Base-by-base conservation (phyloP, 2,113 vertebrate genomes). In the Cheirogaleus medius region DNA sequence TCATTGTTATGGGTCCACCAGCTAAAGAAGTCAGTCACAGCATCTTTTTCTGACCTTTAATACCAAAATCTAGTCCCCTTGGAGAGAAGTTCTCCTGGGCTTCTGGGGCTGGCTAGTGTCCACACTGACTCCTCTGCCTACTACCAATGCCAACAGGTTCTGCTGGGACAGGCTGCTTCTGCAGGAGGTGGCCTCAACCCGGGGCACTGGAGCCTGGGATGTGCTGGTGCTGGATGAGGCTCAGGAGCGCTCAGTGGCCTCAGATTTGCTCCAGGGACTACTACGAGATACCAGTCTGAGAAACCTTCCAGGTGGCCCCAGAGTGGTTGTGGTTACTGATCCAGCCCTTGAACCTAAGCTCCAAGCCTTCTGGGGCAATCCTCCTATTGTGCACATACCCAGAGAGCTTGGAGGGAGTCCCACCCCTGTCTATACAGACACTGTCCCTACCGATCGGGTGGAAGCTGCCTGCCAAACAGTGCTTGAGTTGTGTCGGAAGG, bases 111-210 rank as follows among this genome's bases (percentile, higher is more conserved):
- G 39, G 23, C 58, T 15, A 17, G 27, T 74, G n/a, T 73, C 84
- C 69, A 94, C 68, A 86, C 89, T 94, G 95, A 98, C 37, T 76
- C 42, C 63, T 71, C 73, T 60, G 68, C 87, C 42, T 25, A 47
- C 71, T 97, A 37, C 69, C 66, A 60, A 94, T 80, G 64, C 11
- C 93, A 83, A 34, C 98, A 99, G 99, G 98, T 99, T 99, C 98
- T 99, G 99, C 97, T 99, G 99, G 0, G 99, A 99, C 63, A 98
- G 99, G 49, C 98, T 99, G n/a, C 99, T 99, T 66, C 98, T 99
- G 77, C 99, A 99, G 90, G 99, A 99, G 96, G 99, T 99, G 99
- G 99, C 99, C 97, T 99, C 99, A 0, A 99, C 99, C 91, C 99
- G 99, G 0, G 99, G 99, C 97, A 98, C 99, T 91, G 99, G 99